Evolutionary conservation across 2,797 vertebrate species (phyloP).

Genomic region (Gambelia wislizenii): DNA sequence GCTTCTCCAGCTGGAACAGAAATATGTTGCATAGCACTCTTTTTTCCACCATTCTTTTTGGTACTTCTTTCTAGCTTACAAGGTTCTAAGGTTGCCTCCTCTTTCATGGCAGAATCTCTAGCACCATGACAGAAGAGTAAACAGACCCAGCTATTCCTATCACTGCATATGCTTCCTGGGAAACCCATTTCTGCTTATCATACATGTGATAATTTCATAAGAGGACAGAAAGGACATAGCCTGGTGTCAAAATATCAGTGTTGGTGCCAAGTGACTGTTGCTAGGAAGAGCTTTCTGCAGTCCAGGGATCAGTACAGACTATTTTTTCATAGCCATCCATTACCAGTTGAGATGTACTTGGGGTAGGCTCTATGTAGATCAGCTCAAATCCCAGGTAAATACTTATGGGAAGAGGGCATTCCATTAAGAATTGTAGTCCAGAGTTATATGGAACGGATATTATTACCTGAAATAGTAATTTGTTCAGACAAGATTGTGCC

Average conservation of each 20-base stretch:
- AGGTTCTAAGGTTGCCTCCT: neutral
- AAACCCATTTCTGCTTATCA: neutral
- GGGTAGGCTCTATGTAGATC: neutral
- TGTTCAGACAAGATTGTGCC: neutral
- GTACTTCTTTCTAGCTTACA: no score
- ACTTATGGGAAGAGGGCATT: neutral
- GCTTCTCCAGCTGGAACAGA: neutral
- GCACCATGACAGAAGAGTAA: neutral
- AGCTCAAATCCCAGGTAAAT: neutral
- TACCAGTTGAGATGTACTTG: neutral
- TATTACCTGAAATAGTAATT: neutral
- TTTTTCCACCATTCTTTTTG: neutral
- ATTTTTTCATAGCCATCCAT: neutral
- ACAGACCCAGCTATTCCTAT: neutral
- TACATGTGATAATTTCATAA: neutral
- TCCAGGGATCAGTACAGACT: neutral
- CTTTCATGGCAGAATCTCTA: neutral
- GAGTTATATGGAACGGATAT: neutral
- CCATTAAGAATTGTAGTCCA: neutral
- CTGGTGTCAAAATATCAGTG: neutral
- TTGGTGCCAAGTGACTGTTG: neutral
- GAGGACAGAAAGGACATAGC: neutral
- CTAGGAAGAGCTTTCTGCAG: neutral
- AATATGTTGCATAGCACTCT: neutral
- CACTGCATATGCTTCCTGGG: neutral